phyloP scores from a whole-genome alignment of 2,113 vertebrate genomes.

The Apteryx owenii region DNA sequence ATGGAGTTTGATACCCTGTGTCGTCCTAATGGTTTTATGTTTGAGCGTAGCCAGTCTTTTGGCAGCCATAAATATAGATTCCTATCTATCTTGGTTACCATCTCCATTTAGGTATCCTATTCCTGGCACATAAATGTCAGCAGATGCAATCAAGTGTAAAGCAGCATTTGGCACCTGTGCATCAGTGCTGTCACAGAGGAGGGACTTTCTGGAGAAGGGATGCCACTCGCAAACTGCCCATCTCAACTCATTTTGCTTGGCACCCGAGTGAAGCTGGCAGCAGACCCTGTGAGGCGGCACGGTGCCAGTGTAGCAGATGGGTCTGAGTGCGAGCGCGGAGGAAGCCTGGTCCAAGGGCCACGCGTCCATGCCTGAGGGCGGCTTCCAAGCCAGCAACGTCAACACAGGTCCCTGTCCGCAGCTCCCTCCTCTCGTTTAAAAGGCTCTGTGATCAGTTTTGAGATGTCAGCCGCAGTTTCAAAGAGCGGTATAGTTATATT shows the following conservation, averaged over 20 bases:
- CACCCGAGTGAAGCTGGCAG: not conserved
- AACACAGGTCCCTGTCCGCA: not conserved
- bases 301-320: not conserved
- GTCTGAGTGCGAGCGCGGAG: not conserved
- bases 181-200: not conserved
- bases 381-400: not conserved
- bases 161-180: not conserved
- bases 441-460: not conserved
- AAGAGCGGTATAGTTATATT: not conserved
- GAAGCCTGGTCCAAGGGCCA: not conserved
- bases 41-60: not conserved
- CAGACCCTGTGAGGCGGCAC: not conserved
- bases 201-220: not conserved
- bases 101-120: not conserved
- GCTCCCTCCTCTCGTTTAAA: not conserved
- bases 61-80: not conserved
- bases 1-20: not conserved
- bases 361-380: not conserved
- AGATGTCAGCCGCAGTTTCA: not conserved
- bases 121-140: not conserved
- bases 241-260: constrained; percentile 53
- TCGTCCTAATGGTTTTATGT: not conserved
- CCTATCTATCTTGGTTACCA: not conserved
- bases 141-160: not conserved
- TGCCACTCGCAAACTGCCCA: not conserved